Percentiles rank a stretch among this genome's conserved stretches.
phyloP scores from a whole-genome alignment of 2,113 vertebrate species.

The Limnothrissa miodon region DNA sequence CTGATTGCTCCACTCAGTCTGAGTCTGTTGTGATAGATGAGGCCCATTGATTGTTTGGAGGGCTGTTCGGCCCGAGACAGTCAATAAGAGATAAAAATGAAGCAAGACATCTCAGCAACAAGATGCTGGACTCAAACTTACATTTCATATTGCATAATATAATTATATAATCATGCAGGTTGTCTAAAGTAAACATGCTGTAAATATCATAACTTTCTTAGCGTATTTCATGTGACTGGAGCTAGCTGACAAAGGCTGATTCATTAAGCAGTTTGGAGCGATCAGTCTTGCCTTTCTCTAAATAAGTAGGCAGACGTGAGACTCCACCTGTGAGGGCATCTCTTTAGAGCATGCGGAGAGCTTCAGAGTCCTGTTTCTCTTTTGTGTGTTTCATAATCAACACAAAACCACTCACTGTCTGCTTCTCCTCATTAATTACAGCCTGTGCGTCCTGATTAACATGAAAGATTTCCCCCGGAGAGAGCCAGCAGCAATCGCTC shows the following conservation, averaged over 20 bases:
- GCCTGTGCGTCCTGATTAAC: slow-evolving; percentile 10
- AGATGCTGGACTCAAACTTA: not conserved
- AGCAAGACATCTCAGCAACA: not conserved
- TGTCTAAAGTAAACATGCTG: not conserved
- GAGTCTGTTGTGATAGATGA: not conserved
- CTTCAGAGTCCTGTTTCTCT: not conserved
- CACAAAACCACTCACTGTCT: not conserved
- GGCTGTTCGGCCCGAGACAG: not conserved
- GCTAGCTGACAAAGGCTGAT: not conserved
- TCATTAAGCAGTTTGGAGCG: not conserved
- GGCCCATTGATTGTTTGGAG: slow-evolving; percentile 11
- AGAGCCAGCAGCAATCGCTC: not conserved
- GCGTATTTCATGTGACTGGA: not conserved
- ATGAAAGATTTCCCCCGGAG: not conserved
- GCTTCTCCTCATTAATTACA: slow-evolving; percentile 14
- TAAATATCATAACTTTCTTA: not conserved
- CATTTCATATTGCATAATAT: not conserved
- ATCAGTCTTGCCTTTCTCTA: not conserved
- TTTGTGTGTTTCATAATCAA: slow-evolving; percentile 11
- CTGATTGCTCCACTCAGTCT: slow-evolving; percentile 4
- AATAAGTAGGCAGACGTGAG: not conserved
- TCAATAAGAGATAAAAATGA: slow-evolving; percentile 15
- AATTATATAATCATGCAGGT: no score
- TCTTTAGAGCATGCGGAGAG: not conserved
- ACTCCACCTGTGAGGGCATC: not conserved